These are phyloP conservation scores for Mustela nigripes DNA, from an alignment of 2,113 vertebrate species.

Conservation along the genomic window DNA sequence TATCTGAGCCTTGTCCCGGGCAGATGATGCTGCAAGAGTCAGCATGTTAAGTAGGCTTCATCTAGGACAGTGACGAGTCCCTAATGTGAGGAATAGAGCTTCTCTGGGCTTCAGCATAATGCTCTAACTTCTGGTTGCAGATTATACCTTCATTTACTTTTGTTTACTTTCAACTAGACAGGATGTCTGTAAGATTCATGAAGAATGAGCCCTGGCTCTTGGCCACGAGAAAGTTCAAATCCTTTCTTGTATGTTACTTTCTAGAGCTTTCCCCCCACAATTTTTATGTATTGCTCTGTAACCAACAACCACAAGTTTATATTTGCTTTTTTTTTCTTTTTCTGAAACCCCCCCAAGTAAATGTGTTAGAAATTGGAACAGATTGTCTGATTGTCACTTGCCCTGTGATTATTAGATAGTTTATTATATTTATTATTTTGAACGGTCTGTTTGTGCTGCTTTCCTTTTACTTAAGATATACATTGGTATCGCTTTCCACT, in stretches of 20 bases:
- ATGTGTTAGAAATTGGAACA: constrained; percentile 32
- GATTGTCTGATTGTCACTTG: background rate
- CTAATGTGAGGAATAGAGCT: background rate
- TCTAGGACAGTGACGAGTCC: background rate
- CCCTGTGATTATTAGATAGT: background rate
- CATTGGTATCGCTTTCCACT: background rate
- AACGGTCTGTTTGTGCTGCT: background rate
- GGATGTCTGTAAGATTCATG: background rate
- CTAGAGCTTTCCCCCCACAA: background rate
- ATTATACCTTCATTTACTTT: constrained; percentile 52
- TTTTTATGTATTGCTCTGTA: background rate
- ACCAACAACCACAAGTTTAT: background rate
- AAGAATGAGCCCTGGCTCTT: constrained; percentile 1
- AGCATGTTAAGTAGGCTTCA: background rate
- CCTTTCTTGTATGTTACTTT: constrained; percentile 27
- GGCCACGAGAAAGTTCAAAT: background rate
- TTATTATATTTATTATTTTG: background rate
- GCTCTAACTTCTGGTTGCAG: background rate
- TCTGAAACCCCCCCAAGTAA: background rate
- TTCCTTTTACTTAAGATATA: background rate
- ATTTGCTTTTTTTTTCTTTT: background rate
- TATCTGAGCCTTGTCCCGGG: background rate
- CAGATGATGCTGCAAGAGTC: background rate
- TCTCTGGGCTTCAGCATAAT: background rate
- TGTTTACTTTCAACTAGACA: constrained; percentile 38